phyloP scores from a whole-genome alignment of 1,140 invertebrate species.

The Drosophila kepulauana region DNA sequence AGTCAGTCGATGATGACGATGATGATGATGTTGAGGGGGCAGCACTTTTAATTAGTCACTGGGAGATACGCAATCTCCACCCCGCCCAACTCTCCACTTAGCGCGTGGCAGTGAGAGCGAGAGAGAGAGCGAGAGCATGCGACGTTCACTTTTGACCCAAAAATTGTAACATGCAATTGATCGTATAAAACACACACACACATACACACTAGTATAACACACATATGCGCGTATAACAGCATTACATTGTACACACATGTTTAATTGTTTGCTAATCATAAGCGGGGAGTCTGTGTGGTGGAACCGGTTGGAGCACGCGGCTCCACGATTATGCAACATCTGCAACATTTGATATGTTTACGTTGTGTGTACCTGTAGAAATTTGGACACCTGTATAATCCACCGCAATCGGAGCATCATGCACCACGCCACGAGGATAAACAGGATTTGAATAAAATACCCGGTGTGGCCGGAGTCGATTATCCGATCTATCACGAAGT shows the following conservation, averaged over 20 bases:
- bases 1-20: constrained; percentile 1
- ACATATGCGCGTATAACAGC: constrained; percentile 10
- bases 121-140: constrained; percentile 1
- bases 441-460: constrained; percentile 92
- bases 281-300: constrained; percentile 35
- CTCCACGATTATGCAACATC: constrained; percentile 44
- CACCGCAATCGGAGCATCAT: constrained; percentile 69
- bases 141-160: constrained; percentile 85
- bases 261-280: constrained; percentile 68
- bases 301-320: constrained; percentile 65
- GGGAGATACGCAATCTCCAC: constrained; percentile 14
- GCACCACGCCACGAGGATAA: constrained; percentile 86
- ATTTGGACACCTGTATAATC: constrained; percentile 76
- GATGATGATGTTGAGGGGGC: constrained; percentile 14
- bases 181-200: constrained; percentile 26
- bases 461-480: constrained; percentile 90
- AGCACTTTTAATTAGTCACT: constrained; percentile 31
- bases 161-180: constrained; percentile 79
- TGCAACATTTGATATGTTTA: constrained; percentile 53
- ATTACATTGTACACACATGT: constrained; percentile 32
- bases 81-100: not conserved
- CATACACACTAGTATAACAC: constrained; percentile 15
- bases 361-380: constrained; percentile 47
- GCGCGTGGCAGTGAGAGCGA: constrained; percentile 1
- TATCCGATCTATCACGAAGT: constrained; percentile 91